Base-by-base conservation (phyloP, 2,113 vertebrate species). In the Entosphenus tridentatus region DNA sequence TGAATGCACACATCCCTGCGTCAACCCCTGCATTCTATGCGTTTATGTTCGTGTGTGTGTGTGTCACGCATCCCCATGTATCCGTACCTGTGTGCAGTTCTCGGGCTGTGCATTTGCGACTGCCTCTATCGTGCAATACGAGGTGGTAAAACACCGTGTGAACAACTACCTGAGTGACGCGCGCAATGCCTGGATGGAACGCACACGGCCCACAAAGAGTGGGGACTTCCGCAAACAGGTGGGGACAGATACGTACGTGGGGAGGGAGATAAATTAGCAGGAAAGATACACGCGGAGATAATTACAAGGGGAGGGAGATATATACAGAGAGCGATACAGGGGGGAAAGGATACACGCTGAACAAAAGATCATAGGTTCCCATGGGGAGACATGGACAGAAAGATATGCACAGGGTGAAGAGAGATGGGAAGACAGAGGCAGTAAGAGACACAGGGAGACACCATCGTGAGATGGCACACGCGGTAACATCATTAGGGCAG, bases 81-180 rank as follows among this genome's bases (percentile, higher is more conserved):
- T 39, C 39, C 39, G 39, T 39, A 7, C 39, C 39, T 39, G 39
- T 39, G 39, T 71, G 79, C 75, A 97, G 92, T 93, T 96, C 79
- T 87, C 92, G 88, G 89, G 89, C 75, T 86, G 85, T 69, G 81
- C 81, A 57, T 97, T 97, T 69, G 86, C 84, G 11, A 76, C 80
- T 2, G 92, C 91, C 8, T 87, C 92, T 68, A 85, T 97, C 76
- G 95, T 87, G 89, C 92, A 97, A 73, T 97, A 97, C 56, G 92
- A 97, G 75, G 79, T 83, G 2, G 77, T 97, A 62, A 96, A 95
- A 79, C 83, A 80, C 2, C 81, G 82, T 1, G 85, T 95, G 55
- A 85, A 88, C 78, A 85, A 75, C 73, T 91, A 91, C 72, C 85
- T 93, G 1, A 79, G 88, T 70, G 84, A 83, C 16, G 72, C 84